phyloP scores from a whole-genome alignment of 2,797 vertebrate genomes.

The Podargus strigoides region DNA sequence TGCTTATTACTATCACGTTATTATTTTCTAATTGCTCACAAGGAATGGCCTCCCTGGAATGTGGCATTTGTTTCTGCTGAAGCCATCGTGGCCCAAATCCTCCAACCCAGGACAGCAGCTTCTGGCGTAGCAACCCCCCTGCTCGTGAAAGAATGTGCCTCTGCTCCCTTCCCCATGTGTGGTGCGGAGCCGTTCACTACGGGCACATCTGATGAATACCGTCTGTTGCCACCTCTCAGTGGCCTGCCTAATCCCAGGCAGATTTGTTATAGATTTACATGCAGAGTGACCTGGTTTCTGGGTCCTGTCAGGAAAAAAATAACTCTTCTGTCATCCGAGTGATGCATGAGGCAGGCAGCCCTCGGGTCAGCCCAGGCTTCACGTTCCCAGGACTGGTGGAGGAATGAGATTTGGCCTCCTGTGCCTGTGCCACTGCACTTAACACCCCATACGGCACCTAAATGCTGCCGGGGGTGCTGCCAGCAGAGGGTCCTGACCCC shows the following conservation, averaged over 20 bases:
- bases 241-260: slow-evolving; percentile 27
- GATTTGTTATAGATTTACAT: slow-evolving; percentile 52
- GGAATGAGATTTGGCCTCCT: background rate
- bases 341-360: slow-evolving; percentile 34
- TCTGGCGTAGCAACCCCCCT: background rate
- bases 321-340: slow-evolving; percentile 25
- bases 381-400: background rate
- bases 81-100: background rate
- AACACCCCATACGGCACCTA: background rate
- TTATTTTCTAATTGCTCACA: slow-evolving; percentile 16
- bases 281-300: slow-evolving; percentile 46
- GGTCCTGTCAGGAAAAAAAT: slow-evolving; percentile 44
- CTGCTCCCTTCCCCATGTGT: background rate
- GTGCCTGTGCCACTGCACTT: background rate
- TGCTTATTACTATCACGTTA: background rate
- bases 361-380: background rate
- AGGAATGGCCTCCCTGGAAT: slow-evolving; percentile 7
- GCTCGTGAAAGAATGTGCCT: background rate
- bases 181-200: background rate
- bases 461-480: background rate
- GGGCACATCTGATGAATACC: slow-evolving; percentile 13
- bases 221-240: slow-evolving; percentile 11
- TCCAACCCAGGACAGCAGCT: background rate
- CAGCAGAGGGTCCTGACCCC: fast-evolving
- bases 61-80: background rate